phyloP scores from a whole-genome alignment of 2,888 invertebrate genomes.

The Microctonus aethiopoides region DNA sequence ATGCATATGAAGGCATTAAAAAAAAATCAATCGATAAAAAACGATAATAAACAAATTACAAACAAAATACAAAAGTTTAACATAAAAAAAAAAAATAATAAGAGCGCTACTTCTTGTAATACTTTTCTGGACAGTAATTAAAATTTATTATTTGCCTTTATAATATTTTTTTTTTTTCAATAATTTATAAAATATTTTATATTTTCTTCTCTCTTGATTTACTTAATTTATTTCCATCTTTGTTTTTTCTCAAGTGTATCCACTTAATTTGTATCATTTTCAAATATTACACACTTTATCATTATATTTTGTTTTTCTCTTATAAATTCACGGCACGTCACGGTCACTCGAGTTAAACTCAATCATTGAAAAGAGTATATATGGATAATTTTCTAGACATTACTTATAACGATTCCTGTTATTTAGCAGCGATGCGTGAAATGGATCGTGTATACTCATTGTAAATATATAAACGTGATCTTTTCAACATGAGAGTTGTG shows the following conservation, averaged over 20 bases:
- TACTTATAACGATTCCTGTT: background rate
- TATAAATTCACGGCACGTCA: background rate
- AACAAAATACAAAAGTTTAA: background rate
- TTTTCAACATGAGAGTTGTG: slow-evolving; percentile 41
- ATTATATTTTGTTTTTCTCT: background rate
- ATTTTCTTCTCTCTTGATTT: slow-evolving; percentile 9
- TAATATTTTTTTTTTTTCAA: background rate
- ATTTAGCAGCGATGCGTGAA: slow-evolving; percentile 6
- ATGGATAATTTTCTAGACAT: background rate
- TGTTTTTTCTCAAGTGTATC: too few relatives aligned
- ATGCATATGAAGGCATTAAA: slow-evolving; percentile 45
- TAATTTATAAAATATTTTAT: slow-evolving; percentile 8
- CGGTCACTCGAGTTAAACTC: background rate
- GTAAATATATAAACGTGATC: slow-evolving; percentile 32
- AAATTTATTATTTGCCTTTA: slow-evolving; percentile 9
- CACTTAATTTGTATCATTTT: too few relatives aligned
- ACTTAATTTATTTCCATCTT: background rate
- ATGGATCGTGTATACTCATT: slow-evolving; percentile 21
- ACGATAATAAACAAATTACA: background rate
- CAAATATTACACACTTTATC: background rate
- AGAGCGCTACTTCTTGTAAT: background rate
- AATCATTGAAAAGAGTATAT: background rate
- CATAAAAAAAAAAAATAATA: background rate
- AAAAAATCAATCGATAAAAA: slow-evolving; percentile 15
- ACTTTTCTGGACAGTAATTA: background rate